phyloP scores from a whole-genome alignment of 2,797 vertebrate genomes.

The Toxotes lorentzi region DNA sequence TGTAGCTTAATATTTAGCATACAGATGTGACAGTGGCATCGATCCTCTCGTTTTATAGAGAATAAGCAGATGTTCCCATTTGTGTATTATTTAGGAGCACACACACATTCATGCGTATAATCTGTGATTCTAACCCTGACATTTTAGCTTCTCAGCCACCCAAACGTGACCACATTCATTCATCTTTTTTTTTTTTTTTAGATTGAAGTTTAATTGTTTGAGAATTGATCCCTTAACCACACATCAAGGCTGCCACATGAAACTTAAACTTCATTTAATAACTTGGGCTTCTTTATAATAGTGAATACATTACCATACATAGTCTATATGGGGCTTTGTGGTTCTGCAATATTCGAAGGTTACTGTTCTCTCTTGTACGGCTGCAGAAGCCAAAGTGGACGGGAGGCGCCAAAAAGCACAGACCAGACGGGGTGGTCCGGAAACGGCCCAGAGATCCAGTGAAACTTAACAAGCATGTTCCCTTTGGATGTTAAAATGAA shows the following conservation, averaged over 20 bases:
- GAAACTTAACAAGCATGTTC: slow-evolving; percentile 84
- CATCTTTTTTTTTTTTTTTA: background rate
- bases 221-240: slow-evolving; percentile 34
- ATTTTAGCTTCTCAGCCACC: background rate
- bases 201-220: slow-evolving; percentile 13
- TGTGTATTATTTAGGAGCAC: background rate
- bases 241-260: slow-evolving; percentile 36
- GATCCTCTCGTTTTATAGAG: background rate
- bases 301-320: slow-evolving; percentile 34
- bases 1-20: background rate
- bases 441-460: slow-evolving; percentile 73
- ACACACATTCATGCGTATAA: background rate
- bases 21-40: background rate
- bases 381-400: slow-evolving; percentile 56
- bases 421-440: slow-evolving; percentile 79
- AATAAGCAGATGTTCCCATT: background rate
- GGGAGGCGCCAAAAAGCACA: slow-evolving; percentile 74
- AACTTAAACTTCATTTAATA: slow-evolving; percentile 52
- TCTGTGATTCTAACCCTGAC: slow-evolving; percentile 8
- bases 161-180: slow-evolving; percentile 30
- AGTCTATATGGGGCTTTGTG: slow-evolving; percentile 56
- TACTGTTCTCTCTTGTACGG: slow-evolving; percentile 62
- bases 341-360: slow-evolving; percentile 61
- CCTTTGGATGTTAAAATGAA: slow-evolving; percentile 79
- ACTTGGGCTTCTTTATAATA: slow-evolving; percentile 37